A percentile compares a stretch with the other conserved stretches of the same genome.
Conservation (phyloP, 37 sponge, comb jelly and placozoan genomes). For the Ephydatia muelleri region DNA sequence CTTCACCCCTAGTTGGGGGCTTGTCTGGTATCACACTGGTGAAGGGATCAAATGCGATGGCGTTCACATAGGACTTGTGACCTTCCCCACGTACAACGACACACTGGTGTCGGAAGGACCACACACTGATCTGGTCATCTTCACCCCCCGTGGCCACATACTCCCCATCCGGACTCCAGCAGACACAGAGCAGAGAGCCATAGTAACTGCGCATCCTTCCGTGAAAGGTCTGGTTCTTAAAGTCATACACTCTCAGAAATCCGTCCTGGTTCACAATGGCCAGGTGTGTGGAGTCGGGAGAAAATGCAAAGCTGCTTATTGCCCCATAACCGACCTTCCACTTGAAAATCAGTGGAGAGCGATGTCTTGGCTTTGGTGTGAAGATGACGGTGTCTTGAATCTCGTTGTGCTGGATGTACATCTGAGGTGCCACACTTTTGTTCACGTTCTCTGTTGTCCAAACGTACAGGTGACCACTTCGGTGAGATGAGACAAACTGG, state of each 20-base stretch:
- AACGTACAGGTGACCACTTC: conserved; percentile 89
- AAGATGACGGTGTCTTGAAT: conserved; percentile 51
- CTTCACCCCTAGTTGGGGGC: background rate
- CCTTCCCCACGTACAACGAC: conserved; percentile 87
- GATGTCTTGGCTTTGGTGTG: conserved; percentile 40
- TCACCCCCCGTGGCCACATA: conserved; percentile 94
- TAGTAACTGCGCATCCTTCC: conserved; percentile 94
- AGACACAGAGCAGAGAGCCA: conserved; percentile 91
- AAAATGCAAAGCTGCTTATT: conserved; percentile 83
- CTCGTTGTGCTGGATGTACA: conserved; percentile 40
- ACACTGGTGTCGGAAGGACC: conserved; percentile 77
- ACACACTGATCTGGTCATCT: conserved; percentile 93
- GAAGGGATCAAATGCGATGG: conserved; percentile 91
- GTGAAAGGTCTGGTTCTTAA: conserved; percentile 64
- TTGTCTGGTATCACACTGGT: conserved; percentile 26
- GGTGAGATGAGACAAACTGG: conserved; percentile 76
- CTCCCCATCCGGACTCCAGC: conserved; percentile 97
- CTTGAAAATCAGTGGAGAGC: conserved; percentile 31
- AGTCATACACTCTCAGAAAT: conserved; percentile 83
- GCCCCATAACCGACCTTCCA: conserved; percentile 77
- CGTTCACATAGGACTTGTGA: conserved; percentile 90
- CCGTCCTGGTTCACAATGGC: conserved; percentile 94
- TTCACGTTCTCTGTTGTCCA: conserved; percentile 60
- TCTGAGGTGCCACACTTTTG: background rate
- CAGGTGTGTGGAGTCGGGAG: conserved; percentile 86